Percentiles rank a stretch among this genome's conserved stretches.
These are phyloP conservation scores for Pollenia labialis DNA, from an alignment of 2,888 invertebrate genomes.

Conservation along the genomic window DNA sequence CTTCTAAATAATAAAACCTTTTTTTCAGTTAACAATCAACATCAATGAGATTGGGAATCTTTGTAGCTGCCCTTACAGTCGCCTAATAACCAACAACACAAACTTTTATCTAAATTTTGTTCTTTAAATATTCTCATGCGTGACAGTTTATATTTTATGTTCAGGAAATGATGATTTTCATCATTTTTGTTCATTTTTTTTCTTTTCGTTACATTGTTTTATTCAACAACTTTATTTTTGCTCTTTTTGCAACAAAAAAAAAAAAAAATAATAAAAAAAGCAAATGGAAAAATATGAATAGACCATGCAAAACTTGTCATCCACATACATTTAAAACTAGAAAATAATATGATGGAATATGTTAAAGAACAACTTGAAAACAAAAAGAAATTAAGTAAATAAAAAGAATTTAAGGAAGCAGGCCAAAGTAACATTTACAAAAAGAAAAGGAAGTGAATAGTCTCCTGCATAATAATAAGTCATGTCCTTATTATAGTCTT, in stretches of 20 bases:
- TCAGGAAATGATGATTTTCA: conserved; percentile 65
- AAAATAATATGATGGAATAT: conserved; percentile 51
- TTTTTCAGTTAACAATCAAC: no score
- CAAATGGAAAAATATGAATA: conserved; percentile 30
- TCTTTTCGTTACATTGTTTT: neutral
- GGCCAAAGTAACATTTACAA: neutral
- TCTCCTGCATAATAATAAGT: conserved; percentile 68
- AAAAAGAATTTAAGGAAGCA: conserved; percentile 13
- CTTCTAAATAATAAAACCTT: no score
- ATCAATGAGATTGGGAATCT: no score
- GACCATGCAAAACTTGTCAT: conserved; percentile 37
- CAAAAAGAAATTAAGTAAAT: neutral
- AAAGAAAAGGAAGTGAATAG: conserved; percentile 48
- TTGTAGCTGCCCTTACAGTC: neutral
- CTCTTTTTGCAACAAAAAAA: conserved; percentile 10
- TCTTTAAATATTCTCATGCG: conserved; percentile 6
- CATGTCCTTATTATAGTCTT: conserved; percentile 54
- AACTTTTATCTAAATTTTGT: no score
- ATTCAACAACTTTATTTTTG: conserved; percentile 2
- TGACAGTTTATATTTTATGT: conserved; percentile 51
- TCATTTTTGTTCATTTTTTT: conserved; percentile 33
- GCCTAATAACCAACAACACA: neutral
- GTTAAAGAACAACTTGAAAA: conserved; percentile 9
- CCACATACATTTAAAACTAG: conserved; percentile 26
- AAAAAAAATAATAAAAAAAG: neutral